A percentile compares a stretch with the other conserved stretches of the same genome.
These are phyloP conservation scores for Cololabis saira DNA, from an alignment of 2,113 vertebrate species.

Conservation along the genomic window DNA sequence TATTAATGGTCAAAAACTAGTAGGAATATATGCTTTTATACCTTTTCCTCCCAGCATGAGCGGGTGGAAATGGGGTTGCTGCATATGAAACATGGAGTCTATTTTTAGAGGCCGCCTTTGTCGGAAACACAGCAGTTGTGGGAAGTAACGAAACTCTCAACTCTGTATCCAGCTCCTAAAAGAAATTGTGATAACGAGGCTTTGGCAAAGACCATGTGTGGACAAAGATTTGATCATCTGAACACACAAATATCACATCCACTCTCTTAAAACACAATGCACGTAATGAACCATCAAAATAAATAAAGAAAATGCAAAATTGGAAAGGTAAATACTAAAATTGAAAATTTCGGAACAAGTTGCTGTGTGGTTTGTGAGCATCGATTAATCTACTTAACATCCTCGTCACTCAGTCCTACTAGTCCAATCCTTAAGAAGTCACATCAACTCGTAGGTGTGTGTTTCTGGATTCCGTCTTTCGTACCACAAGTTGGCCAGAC, in stretches of 20 bases:
- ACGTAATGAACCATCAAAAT: conserved; percentile 12
- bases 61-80: conserved; percentile 44
- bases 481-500: conserved; percentile 10
- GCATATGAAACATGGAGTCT: conserved; percentile 49
- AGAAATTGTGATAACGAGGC: conserved; percentile 79
- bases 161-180: conserved; percentile 62
- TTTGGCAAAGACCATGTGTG: conserved; percentile 52
- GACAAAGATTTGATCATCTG: conserved; percentile 74
- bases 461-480: not conserved
- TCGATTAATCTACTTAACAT: conserved; percentile 2
- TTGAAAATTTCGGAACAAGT: not conserved
- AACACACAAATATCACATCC: conserved; percentile 25
- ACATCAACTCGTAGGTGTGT: conserved; percentile 17
- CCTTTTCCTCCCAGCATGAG: conserved; percentile 10
- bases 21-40: conserved; percentile 22
- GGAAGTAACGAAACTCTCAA: conserved; percentile 63
- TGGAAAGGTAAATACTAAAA: conserved; percentile 9
- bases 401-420: not conserved
- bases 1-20: conserved; percentile 43
- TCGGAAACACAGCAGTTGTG: conserved; percentile 74
- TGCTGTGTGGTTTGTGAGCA: not conserved
- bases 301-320: not conserved
- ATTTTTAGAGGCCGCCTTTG: conserved; percentile 68
- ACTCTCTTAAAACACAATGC: conserved; percentile 10
- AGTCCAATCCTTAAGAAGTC: conserved; percentile 14